Percentiles rank a stretch among this genome's conserved stretches.
phyloP scores from a whole-genome alignment of 2,888 invertebrate genomes.

The Mechanitis mazaeus region DNA sequence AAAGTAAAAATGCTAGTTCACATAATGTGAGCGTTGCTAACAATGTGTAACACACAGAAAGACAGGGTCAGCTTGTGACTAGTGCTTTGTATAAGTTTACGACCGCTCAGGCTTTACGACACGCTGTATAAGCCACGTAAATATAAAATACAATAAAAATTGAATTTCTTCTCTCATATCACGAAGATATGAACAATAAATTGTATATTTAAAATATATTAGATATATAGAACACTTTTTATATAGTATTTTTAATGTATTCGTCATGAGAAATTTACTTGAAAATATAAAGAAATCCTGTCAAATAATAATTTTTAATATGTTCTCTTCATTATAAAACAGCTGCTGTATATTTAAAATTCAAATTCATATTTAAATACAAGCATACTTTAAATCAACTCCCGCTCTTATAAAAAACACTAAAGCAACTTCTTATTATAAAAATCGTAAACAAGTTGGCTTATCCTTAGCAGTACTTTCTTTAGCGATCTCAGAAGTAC shows the following conservation, averaged over 20 bases:
- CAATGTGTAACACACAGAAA: slow-evolving; percentile 22
- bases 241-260: too few relatives aligned
- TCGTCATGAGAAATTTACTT: too few relatives aligned
- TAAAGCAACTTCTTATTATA: slow-evolving; percentile 26
- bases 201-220: neutral
- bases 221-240: too few relatives aligned
- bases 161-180: slow-evolving; percentile 2
- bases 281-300: too few relatives aligned
- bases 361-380: neutral
- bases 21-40: slow-evolving; percentile 36
- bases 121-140: slow-evolving; percentile 41
- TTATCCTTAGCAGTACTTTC: slow-evolving; percentile 27
- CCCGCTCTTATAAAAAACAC: slow-evolving; percentile 23
- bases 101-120: slow-evolving; percentile 67
- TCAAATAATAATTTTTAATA: too few relatives aligned
- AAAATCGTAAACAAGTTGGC: slow-evolving; percentile 28
- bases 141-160: slow-evolving; percentile 21
- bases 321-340: too few relatives aligned
- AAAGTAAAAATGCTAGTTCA: slow-evolving; percentile 48
- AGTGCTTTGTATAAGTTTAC: slow-evolving; percentile 60
- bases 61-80: slow-evolving; percentile 27
- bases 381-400: slow-evolving; percentile 7
- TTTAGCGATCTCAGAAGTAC: slow-evolving; percentile 27
- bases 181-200: neutral
- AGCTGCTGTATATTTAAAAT: neutral